Conservation (phyloP, 2,888 invertebrate species). For the Caradrina kadenii region DNA sequence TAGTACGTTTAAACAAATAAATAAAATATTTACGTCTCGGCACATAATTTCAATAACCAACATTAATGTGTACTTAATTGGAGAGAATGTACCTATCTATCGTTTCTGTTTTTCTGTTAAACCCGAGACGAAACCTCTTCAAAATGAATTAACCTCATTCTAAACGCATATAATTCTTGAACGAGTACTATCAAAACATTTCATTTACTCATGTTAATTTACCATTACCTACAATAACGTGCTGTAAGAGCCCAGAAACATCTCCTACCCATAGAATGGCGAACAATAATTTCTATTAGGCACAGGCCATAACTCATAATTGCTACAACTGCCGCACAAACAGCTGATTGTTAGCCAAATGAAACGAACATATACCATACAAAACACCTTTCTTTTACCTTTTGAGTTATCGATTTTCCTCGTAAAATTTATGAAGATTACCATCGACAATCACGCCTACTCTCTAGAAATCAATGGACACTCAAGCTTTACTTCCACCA, state of each 20-base stretch:
- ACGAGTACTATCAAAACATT: constrained; percentile 38
- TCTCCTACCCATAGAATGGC: constrained; percentile 47
- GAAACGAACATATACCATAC: constrained; percentile 66
- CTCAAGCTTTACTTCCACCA: constrained; percentile 72
- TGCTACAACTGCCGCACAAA: constrained; percentile 67
- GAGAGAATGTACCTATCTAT: too few relatives aligned
- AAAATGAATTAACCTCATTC: not conserved
- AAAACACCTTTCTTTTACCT: constrained; percentile 69
- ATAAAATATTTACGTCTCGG: too few relatives aligned
- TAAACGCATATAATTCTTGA: constrained; percentile 16
- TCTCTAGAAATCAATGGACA: constrained; percentile 84
- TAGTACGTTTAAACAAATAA: too few relatives aligned
- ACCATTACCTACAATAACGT: constrained; percentile 40
- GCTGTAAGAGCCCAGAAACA: constrained; percentile 18
- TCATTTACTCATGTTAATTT: constrained; percentile 21
- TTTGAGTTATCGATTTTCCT: constrained; percentile 76
- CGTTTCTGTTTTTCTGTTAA: too few relatives aligned
- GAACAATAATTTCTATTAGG: constrained; percentile 70
- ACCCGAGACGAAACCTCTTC: too few relatives aligned
- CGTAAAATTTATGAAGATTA: constrained; percentile 88
- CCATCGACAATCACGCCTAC: constrained; percentile 84
- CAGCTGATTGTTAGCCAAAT: constrained; percentile 79
- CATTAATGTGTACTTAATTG: too few relatives aligned
- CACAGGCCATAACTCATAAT: constrained; percentile 72
- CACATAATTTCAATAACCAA: too few relatives aligned